Conservation (phyloP, 2,797 vertebrate genomes). For the Ceyx erithaca region DNA sequence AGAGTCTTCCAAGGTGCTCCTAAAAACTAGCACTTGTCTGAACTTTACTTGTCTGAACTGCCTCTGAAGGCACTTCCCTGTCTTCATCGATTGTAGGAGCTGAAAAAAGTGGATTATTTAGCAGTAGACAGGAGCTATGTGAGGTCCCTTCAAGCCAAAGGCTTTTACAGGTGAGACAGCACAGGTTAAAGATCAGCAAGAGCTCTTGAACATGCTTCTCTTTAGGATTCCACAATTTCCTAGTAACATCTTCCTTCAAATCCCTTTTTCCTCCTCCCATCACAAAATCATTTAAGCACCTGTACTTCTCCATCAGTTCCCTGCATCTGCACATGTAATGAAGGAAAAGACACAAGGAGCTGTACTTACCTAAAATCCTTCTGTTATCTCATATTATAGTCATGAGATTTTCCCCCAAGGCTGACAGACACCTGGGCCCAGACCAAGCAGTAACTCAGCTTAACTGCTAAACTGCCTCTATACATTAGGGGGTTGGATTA, state of each 20-base stretch:
- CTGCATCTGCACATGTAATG: rapidly evolving
- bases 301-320: not conserved
- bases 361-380: not conserved
- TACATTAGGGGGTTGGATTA: no score
- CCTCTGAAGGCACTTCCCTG: not conserved
- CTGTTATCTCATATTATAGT: not conserved
- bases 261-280: not conserved
- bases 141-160: not conserved
- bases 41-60: not conserved
- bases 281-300: not conserved
- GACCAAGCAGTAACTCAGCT: not conserved
- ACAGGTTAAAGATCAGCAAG: not conserved
- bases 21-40: not conserved
- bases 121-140: not conserved
- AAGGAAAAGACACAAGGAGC: not conserved
- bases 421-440: not conserved
- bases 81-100: not conserved
- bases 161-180: not conserved
- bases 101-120: not conserved
- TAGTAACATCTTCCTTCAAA: not conserved
- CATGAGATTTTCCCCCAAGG: not conserved
- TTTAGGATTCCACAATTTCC: not conserved
- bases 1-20: not conserved
- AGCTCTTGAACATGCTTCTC: not conserved
- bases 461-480: not conserved